Evolutionary conservation across 35 echinoderm and acorn worm species (phyloP), one percentile per base, ranked within the genome.

Genomic region (Lytechinus pictus): DNA sequence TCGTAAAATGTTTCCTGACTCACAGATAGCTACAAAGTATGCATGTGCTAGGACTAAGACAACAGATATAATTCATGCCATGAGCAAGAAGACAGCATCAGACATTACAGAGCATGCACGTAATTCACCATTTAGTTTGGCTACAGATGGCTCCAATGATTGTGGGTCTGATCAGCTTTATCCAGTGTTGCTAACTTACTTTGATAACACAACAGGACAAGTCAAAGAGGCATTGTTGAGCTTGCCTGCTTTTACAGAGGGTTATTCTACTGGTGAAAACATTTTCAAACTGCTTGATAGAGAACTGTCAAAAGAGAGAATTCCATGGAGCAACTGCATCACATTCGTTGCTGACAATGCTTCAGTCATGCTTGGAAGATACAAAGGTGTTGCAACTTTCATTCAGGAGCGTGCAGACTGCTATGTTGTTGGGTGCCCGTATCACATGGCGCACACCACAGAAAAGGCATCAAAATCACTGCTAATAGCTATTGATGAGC

Each of bases 141-240:
- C 97, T 44, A 97, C 97, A 89, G 95, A 95, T 94, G 96, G 95
- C 28, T 95, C 95, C 54, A 97, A 60, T 53, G 95, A 93, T 95
- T 10, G 27, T 19, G 66, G 72, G 14, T 52, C 8, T 88, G 89
- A 54, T 13, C 88, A 97, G 52, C 92, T 97, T 57, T 97, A 97
- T 86, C 95, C 95, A 28, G 92, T 97, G 27, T 16, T 96, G 33
- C 33, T 97, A 61, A 72, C 27, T 21, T 54, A 10, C 54, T 71
- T 93, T 86, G 21, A 95, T 92, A 60, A 92, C 4, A 88, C 86
- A 10, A 88, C 86, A 88, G 86, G 86, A 88, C 3, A 88, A 21
- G 86, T 88, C 10, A 27, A 88, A 88, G 86, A 88, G 86, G 86
- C 33, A 44, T 44, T 44, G 33, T 44, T 44, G 33, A 44, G 33